These are phyloP conservation scores for Saimiri boliviensis DNA, from an alignment of 2,113 vertebrate genomes.

Conservation along the genomic window DNA sequence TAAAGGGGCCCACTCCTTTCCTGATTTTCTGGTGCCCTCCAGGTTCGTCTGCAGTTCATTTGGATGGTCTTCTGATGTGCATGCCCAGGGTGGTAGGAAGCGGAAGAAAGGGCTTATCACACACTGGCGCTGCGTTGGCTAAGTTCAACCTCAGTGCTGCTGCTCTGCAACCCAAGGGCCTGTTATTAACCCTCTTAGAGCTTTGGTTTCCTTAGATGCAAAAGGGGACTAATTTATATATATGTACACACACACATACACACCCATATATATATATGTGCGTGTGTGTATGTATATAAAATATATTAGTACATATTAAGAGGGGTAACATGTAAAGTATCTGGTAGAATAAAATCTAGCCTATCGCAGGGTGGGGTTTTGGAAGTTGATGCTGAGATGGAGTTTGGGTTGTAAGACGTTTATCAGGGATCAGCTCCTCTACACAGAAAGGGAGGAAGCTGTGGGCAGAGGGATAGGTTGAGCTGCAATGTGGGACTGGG, in stretches of 20 bases:
- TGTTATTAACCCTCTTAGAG: background rate
- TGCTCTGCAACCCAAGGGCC: background rate
- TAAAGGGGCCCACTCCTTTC: background rate
- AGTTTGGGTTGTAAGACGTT: background rate
- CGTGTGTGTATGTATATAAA: background rate
- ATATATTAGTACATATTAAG: background rate
- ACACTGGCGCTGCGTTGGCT: rapidly evolving
- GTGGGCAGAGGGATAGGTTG: background rate
- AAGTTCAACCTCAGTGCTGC: background rate
- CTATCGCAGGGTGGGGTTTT: background rate
- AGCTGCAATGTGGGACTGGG: rapidly evolving
- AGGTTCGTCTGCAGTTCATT: background rate
- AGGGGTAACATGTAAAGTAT: background rate
- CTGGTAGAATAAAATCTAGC: background rate
- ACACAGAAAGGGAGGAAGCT: background rate
- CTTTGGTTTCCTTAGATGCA: background rate
- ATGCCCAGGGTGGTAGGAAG: background rate
- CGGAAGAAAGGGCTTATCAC: background rate
- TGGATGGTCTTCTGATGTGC: background rate
- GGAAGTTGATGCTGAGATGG: background rate
- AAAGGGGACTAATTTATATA: background rate
- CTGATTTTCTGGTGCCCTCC: background rate
- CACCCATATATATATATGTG: background rate
- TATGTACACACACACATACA: background rate
- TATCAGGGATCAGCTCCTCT: background rate